Evolutionary conservation across 37 sponge, comb jelly and placozoan genomes (phyloP), one percentile per base, ranked within the genome.

Genomic region (Agelas oroides): DNA sequence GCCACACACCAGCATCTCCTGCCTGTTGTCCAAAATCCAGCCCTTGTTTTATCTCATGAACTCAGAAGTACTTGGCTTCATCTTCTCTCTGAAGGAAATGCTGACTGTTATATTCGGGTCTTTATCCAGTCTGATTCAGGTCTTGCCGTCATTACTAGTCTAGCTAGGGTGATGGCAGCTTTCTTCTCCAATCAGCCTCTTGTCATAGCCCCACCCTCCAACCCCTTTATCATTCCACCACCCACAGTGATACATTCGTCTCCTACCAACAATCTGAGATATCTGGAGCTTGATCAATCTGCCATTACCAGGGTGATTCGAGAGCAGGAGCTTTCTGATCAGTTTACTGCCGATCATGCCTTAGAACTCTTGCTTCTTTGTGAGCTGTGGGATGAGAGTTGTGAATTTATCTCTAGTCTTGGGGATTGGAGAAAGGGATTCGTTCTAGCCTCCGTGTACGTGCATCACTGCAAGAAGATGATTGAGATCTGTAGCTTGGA

Each of bases 341-440:
- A 59, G 15, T 91, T 88, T 88, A 68, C 78, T 27, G 78, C 80
- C 37, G 73, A 77, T 1, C 52, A 70, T 72, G 62, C 92, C 14
- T 38, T 86, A 27, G 37, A 71, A 73, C 72, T 91, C 11, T 66
- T 87, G 54, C 89, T 91, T 20, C 65, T 87, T 24, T 71, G 65
- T 59, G 89, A 77, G 21, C 59, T 70, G 66, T 87, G 88, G 92
- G 23, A 38, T 16, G 83, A 82, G 35, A 77, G 84, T 25, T 60
- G 64, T 34, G n/a, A 39, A 19, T 70, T 91, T 60, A n/a, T 70
- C 2, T 35, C 30, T 0, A 17, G 58, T 24, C 39, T 87, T 15
- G 92, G 89, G 23, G 87, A 87, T 52, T 86, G 89, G 89, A 85
- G 52, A 67, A 89, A 76, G 20, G 76, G 59, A 15, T 77, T 83